phyloP scores from a whole-genome alignment of 2,888 invertebrate species.

The Ctenicera cuprea region DNA sequence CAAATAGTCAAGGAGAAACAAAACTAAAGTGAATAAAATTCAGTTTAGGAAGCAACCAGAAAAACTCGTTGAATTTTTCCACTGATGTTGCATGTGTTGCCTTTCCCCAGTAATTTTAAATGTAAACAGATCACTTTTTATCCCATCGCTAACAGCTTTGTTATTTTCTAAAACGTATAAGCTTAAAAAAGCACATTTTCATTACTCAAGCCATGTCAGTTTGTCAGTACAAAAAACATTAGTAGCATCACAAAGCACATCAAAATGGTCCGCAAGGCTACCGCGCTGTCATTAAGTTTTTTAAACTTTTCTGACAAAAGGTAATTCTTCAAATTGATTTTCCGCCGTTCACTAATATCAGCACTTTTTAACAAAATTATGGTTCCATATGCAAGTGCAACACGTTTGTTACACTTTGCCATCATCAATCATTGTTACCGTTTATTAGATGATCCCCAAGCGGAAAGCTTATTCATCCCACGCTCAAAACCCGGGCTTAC shows the following conservation, averaged over 20 bases:
- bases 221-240: slow-evolving; percentile 7
- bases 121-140: slow-evolving; percentile 3
- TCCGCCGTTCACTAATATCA: not conserved
- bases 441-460: slow-evolving; percentile 43
- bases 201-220: slow-evolving; percentile 12
- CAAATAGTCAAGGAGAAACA: not conserved
- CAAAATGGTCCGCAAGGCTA: not conserved
- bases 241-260: slow-evolving; percentile 10
- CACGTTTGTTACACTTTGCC: slow-evolving; percentile 37
- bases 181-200: slow-evolving; percentile 11
- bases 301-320: not conserved
- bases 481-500: slow-evolving; percentile 34
- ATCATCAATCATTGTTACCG: slow-evolving; percentile 47
- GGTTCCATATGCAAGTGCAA: slow-evolving; percentile 36
- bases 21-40: not conserved
- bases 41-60: no score
- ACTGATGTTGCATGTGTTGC: no score
- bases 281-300: slow-evolving; percentile 14
- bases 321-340: slow-evolving; percentile 20
- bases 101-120: not conserved
- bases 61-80: no score
- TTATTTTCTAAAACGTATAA: not conserved
- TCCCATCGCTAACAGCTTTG: not conserved
- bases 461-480: slow-evolving; percentile 40
- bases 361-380: slow-evolving; percentile 4